Percentiles rank a stretch among this genome's conserved stretches.
Evolutionary conservation across 1,140 invertebrate species (phyloP).

Genomic region (Dreissena rostriformis): DNA sequence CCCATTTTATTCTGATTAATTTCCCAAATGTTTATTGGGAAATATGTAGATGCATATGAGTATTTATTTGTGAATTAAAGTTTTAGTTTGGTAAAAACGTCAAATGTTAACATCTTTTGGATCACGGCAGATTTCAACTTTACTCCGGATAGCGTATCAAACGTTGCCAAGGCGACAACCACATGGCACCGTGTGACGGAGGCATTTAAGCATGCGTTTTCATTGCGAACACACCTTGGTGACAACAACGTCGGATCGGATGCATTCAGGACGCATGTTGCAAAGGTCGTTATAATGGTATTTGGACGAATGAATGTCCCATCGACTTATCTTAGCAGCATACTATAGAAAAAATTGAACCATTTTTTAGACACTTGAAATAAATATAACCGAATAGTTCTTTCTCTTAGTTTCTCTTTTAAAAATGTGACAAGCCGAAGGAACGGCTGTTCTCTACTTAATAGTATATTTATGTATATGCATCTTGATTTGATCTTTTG

Average conservation of each 20-base stretch:
- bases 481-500: too few species aligned
- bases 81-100: too few species aligned
- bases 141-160: slow-evolving; percentile 88
- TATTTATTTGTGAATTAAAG: too few species aligned
- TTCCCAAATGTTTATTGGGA: too few species aligned
- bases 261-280: slow-evolving; percentile 44
- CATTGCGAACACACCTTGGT: slow-evolving; percentile 90
- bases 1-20: too few species aligned
- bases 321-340: not conserved
- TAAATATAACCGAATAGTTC: not conserved
- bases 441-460: too few species aligned
- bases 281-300: slow-evolving; percentile 34
- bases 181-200: slow-evolving; percentile 89
- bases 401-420: not conserved
- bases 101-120: too few species aligned
- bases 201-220: slow-evolving; percentile 95
- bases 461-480: too few species aligned
- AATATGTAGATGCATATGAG: too few species aligned
- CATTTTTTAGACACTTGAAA: not conserved
- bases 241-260: slow-evolving; percentile 87
- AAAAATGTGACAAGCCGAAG: too few species aligned
- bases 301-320: not conserved
- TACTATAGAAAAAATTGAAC: not conserved
- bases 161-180: slow-evolving; percentile 87
- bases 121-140: slow-evolving; percentile 90